phyloP scores from a whole-genome alignment of 2,797 vertebrate species.

The Eleutherodactylus coqui region DNA sequence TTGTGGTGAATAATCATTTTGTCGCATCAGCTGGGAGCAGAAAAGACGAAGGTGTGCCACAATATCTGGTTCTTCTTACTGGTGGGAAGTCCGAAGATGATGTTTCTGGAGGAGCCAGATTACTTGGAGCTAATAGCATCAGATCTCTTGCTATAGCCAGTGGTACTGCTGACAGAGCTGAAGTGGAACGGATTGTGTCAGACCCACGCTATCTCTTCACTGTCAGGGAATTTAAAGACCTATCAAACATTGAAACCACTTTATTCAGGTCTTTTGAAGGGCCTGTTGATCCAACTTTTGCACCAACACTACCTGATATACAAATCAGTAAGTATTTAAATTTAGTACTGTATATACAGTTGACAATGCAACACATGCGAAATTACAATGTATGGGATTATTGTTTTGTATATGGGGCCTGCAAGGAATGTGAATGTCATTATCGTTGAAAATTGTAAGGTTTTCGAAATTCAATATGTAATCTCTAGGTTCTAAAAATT shows the following conservation, averaged over 20 bases:
- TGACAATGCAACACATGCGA: not conserved
- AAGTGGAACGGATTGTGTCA: conserved; percentile 81
- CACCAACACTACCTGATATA: not conserved
- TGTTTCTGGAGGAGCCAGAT: conserved; percentile 75
- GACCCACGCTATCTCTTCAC: conserved; percentile 76
- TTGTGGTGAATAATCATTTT: conserved; percentile 83
- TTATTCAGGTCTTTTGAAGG: conserved; percentile 74
- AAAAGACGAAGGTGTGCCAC: conserved; percentile 82
- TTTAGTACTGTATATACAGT: not conserved
- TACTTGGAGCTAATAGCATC: conserved; percentile 77
- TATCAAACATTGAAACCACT: conserved; percentile 74
- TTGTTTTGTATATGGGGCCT: too few relatives aligned
- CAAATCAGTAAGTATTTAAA: conserved; percentile 63
- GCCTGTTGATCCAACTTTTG: conserved; percentile 59
- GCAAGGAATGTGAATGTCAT: too few relatives aligned
- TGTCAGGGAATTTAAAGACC: conserved; percentile 79
- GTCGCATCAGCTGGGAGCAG: conserved; percentile 84
- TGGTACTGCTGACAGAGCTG: conserved; percentile 75
- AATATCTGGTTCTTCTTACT: conserved; percentile 92
- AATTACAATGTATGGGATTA: too few relatives aligned
- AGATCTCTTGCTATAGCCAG: conserved; percentile 85
- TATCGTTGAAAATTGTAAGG: too few relatives aligned
- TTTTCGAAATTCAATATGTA: too few relatives aligned
- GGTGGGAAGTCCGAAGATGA: conserved; percentile 86
- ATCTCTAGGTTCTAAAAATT: too few relatives aligned